A percentile compares a stretch with the other conserved stretches of the same genome.
These are phyloP conservation scores for Catagonus wagneri DNA, from an alignment of 2,113 vertebrate genomes.

Conservation along the genomic window DNA sequence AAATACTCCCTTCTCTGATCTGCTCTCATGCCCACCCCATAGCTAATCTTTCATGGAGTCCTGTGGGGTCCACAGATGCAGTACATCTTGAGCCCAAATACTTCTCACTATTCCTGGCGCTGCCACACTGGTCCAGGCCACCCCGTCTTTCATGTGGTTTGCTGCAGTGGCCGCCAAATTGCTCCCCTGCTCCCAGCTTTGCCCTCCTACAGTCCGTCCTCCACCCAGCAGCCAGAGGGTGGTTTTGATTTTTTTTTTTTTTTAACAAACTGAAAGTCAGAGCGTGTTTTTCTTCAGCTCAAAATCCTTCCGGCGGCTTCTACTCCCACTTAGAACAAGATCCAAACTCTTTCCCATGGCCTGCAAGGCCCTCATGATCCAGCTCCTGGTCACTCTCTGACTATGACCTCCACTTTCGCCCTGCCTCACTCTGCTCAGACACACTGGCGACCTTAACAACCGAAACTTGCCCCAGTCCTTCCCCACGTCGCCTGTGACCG, in stretches of 20 bases:
- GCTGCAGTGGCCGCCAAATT: background rate
- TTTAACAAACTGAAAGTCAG: background rate
- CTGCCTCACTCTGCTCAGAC: background rate
- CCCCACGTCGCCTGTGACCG: background rate
- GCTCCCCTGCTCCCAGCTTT: background rate
- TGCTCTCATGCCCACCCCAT: background rate
- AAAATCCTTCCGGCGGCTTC: background rate
- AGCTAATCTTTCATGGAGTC: background rate
- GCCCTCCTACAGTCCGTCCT: background rate
- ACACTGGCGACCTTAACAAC: background rate
- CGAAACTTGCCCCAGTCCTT: background rate
- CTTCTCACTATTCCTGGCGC: background rate
- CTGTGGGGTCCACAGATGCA: background rate
- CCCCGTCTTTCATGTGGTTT: background rate
- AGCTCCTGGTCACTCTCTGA: background rate
- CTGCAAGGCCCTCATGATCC: background rate
- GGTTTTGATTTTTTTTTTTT: background rate
- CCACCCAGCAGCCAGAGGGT: background rate
- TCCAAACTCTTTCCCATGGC: background rate
- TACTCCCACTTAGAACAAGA: background rate
- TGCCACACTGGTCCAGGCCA: background rate
- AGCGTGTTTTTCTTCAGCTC: background rate
- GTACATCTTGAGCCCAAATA: background rate
- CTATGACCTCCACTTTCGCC: background rate
- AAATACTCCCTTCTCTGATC: background rate